Base-by-base conservation (phyloP, 2,113 vertebrate species). In the Tricholaema leucomelas region DNA sequence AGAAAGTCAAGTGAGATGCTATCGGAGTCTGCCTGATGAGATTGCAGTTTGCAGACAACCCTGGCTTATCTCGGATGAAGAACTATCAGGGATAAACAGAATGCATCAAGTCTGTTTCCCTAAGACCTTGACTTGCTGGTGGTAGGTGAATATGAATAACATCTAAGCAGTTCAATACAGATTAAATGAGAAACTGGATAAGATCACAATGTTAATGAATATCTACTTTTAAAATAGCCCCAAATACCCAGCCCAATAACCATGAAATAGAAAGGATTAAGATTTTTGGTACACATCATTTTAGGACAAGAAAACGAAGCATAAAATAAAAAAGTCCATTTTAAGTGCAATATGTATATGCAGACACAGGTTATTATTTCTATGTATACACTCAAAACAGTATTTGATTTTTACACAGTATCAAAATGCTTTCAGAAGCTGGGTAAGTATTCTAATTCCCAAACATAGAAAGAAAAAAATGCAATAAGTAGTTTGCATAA, bases 51-150 rank as follows among this genome's bases (percentile, higher is more conserved):
- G 89, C 94, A 96, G 93, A 97, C 96, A 97, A 92, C 74, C 46
- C 72, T 87, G 64, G 86, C 91, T 97, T 98, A 97, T 97, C 94
- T 98, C 63, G 81, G 86, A 94, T 95, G 96, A 97, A 94, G 90
- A 97, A 96, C 95, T 95, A 95, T 95, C 69, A 10, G 75, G 85
- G 75, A 93, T 89, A 87, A 95, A 96, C 84, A 93, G 73, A 96
- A 96, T 82, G 88, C 13, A 83, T 95, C 93, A 94, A 96, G 73
- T 75, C 64, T 94, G 63, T 81, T 72, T 91, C 71, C 42, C 42
- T 31, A 88, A 96, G 95, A 96, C 95, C 95, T 97, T 96, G 92
- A 91, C 84, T 92, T 97, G 74, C 66, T 89, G 70, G 69, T 84
- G 46, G 48, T 77, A 94, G 81, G 85, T 55, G 69, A 95, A 96